These are phyloP conservation scores for Mionectes macconnelli DNA, from an alignment of 2,113 vertebrate species.

Conservation along the genomic window DNA sequence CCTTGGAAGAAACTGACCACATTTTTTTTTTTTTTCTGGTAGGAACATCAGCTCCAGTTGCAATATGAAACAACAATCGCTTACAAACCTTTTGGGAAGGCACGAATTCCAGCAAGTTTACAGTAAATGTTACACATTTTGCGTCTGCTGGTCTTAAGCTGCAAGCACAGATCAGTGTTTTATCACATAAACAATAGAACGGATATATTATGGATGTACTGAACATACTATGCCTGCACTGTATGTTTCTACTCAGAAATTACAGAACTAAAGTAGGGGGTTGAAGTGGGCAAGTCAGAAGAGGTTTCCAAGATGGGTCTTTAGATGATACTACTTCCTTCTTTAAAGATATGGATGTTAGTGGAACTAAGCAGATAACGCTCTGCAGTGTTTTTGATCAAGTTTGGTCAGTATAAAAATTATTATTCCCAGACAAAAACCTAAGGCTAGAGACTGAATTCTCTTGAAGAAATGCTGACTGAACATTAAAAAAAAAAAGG, in stretches of 20 bases:
- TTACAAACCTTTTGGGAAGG: background rate
- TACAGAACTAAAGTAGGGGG: background rate
- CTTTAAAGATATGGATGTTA: background rate
- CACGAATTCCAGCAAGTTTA: background rate
- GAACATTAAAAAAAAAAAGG: background rate
- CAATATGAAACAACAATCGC: background rate
- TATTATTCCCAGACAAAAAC: background rate
- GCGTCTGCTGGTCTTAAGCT: background rate
- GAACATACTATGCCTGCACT: background rate
- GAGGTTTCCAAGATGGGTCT: background rate
- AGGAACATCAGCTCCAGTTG: background rate
- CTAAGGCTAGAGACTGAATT: background rate
- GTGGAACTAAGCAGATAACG: background rate
- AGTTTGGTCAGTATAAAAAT: background rate
- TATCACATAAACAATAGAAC: background rate
- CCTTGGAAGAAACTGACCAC: background rate
- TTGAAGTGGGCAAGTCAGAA: background rate
- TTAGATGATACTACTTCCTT: background rate
- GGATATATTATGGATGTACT: background rate
- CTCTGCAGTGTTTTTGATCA: background rate
- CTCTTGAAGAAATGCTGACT: background rate
- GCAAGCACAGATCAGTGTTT: background rate
- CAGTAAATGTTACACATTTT: background rate
- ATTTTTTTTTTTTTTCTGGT: background rate
- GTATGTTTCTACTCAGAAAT: background rate